Base-by-base conservation (phyloP, 2,888 invertebrate genomes). In the Electrophaes corylata region DNA sequence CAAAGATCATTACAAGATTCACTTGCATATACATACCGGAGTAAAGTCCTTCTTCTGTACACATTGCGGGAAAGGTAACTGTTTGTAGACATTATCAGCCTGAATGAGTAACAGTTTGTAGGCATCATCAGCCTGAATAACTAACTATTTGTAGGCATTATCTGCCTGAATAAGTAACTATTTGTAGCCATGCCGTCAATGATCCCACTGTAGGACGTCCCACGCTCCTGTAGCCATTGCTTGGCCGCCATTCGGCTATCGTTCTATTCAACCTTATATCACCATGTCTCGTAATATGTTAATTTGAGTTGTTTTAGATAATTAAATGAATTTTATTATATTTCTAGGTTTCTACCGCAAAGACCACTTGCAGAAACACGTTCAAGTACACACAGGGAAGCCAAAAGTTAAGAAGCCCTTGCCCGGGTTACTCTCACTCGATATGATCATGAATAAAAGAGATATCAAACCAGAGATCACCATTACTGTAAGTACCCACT, bases 1-100 rank as follows among this genome's bases (percentile, higher is more conserved):
- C 65, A 88, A 90, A 76, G 91, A 91, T 72, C 91, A 91, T 66
- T 91, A 87, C 78, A 89, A 88, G 73, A 91, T 90, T 69, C 91
- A 91, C 45, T 75, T 88, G 37, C 83, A 89, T 65, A 87, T 90
- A 65, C 91, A 91, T 68, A 90, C 91, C 1, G 91, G 91, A 0
- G 68, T 88, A 69, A 86, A 86, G 70, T 82, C 84, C 0, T 88
- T 88, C 83, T 91, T 90, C 81, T 91, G 91, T 49, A 71, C 83
- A 0, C 79, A 85, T 4, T 91, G 91, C 54, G 86, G 86, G 67
- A 91, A 89, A 81, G 91, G 91, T 90, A 23, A 14, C 2, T 0
- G 12, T 37, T 23, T n/a, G n/a, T n/a, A n/a, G 6, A 23, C 6
- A 4, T 23, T 10, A 31, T 11, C 31, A 31, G 31, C 2, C 31